Evolutionary conservation across 2,113 vertebrate genomes (phyloP).

Genomic region (Sorex fumeus): DNA sequence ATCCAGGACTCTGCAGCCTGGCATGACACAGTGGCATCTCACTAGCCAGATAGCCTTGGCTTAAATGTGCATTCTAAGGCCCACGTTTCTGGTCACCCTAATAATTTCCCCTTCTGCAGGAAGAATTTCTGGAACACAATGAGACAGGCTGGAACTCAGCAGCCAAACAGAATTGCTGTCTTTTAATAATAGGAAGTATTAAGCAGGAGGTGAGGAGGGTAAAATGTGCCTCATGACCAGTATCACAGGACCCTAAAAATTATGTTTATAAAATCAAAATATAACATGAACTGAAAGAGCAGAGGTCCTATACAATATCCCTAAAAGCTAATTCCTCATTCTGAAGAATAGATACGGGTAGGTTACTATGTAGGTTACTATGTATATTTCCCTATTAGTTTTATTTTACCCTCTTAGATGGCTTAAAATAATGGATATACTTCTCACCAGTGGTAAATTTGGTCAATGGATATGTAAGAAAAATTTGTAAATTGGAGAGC

Average conservation of each 20-base stretch:
- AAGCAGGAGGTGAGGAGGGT: not conserved
- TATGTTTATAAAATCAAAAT: slow-evolving; percentile 4
- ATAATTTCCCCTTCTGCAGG: not conserved
- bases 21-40: not conserved
- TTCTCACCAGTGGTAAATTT: not conserved
- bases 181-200: not conserved
- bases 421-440: slow-evolving; percentile 1
- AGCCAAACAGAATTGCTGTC: not conserved
- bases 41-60: not conserved
- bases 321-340: not conserved
- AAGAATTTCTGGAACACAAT: not conserved
- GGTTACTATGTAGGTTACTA: not conserved
- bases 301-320: not conserved
- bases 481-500: slow-evolving; percentile 44
- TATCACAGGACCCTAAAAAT: not conserved
- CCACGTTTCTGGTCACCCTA: not conserved
- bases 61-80: not conserved
- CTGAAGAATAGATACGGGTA: not conserved
- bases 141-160: not conserved
- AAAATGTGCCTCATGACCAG: not conserved
- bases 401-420: not conserved
- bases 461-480: not conserved
- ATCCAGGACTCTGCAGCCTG: not conserved
- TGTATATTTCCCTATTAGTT: not conserved
- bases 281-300: not conserved